These are phyloP conservation scores for Haliclona indistincta DNA, from an alignment of 37 sponge, comb jelly and placozoan genomes.

Conservation along the genomic window DNA sequence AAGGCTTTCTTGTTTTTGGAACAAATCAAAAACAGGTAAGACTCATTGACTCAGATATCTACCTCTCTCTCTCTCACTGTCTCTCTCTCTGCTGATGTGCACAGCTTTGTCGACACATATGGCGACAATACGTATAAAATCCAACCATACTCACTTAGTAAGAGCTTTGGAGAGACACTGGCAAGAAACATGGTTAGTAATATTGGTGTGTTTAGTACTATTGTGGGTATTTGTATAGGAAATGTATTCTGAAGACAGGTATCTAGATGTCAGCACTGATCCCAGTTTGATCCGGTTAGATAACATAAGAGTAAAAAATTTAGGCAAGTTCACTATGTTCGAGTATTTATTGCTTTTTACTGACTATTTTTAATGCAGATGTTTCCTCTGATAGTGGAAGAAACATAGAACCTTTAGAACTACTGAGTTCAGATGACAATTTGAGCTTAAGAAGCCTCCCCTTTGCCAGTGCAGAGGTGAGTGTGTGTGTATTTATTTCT, in stretches of 20 bases:
- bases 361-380: no score
- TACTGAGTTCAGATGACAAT: slow-evolving; percentile 32
- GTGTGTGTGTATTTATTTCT: no score
- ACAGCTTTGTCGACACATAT: slow-evolving; percentile 36
- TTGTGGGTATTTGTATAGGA: not conserved
- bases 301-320: not conserved
- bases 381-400: not conserved
- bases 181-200: slow-evolving; percentile 49
- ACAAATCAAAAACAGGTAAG: slow-evolving; percentile 54
- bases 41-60: not conserved
- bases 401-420: slow-evolving; percentile 41
- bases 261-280: not conserved
- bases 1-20: slow-evolving; percentile 80
- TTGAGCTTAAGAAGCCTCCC: slow-evolving; percentile 37
- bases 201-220: not conserved
- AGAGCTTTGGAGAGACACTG: slow-evolving; percentile 34
- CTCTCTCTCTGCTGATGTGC: not conserved
- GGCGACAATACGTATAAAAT: slow-evolving; percentile 1
- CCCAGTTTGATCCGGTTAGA: not conserved
- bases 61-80: not conserved
- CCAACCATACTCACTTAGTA: slow-evolving; percentile 31
- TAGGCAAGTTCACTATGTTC: no score
- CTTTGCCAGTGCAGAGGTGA: no score
- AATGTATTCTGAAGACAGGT: not conserved
- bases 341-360: no score